Base-by-base conservation (phyloP, 2,113 vertebrate species). In the Centropus unirufus region DNA sequence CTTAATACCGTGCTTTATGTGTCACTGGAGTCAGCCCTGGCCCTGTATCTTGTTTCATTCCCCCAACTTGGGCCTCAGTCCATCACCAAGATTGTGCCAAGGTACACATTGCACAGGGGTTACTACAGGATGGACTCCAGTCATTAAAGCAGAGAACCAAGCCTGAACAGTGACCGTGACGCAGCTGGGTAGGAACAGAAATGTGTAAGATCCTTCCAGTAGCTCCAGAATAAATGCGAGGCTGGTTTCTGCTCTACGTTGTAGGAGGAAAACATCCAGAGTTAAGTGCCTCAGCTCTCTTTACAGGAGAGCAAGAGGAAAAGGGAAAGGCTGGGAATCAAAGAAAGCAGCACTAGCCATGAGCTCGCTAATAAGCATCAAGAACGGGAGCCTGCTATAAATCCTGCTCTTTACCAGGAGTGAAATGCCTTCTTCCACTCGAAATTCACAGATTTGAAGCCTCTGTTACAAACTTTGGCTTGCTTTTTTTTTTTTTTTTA, bases 1-100 rank as follows among this genome's bases (percentile, higher is more conserved):
- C 18, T 73, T 47, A 46, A 14, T 44, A 24, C 29, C 3, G 5
- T 14, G 36, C 17, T 88, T 2, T 70, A 0, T 7, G 0, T 66
- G n/a, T 73, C 75, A 76, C 49, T 73, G 40, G 57, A 54, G 27
- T 62, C 76, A 42, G n/a, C 10, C 54, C 30, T 73, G 39, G 72
- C 8, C 14, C 36, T 30, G 1, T 36, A 5, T 26, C 36, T 75
- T 32, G 11, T 30, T 57, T 49, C 4, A 36, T 36, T 11, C 18
- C 15, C 24, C 17, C n/a, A 1, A 49, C 21, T 0, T 62, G 30
- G 34, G 61, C 34, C 34, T 84, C 39, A 26, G 32, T 39, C 64
- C 34, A 14, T 46, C 32, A 57, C 7, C 18, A 32, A 5, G 13
- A 32, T 34, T 30, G 11, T 70, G 63, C 79, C 9, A 11, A 69